Conservation (phyloP, 2,113 vertebrate species). For the Sprattus sprattus region DNA sequence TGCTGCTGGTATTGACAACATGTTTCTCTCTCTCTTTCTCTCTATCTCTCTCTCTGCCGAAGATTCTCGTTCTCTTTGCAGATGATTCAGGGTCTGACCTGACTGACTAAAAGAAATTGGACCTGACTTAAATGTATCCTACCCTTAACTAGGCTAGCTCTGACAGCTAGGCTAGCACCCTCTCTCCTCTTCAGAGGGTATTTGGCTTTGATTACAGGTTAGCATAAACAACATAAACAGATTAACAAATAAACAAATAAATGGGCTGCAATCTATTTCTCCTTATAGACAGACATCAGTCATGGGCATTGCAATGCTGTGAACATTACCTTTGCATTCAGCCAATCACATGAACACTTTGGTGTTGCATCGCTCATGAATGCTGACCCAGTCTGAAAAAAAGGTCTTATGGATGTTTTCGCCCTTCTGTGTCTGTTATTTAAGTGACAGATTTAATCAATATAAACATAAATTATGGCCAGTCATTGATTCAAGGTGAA, state of each 20-base stretch:
- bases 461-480: neutral
- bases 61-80: neutral
- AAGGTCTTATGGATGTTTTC: neutral
- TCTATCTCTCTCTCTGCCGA: neutral
- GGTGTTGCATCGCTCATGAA: neutral
- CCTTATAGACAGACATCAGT: neutral
- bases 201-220: neutral
- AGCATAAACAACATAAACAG: neutral
- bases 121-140: too few species aligned
- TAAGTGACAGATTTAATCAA: conserved; percentile 10
- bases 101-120: neutral
- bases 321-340: neutral
- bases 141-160: neutral
- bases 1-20: neutral
- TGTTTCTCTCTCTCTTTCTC: neutral
- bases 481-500: neutral
- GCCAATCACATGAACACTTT: neutral
- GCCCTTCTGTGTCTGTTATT: neutral
- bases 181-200: neutral
- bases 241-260: too few species aligned
- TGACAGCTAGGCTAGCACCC: neutral
- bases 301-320: neutral
- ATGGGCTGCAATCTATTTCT: neutral
- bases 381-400: neutral
- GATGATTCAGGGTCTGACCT: neutral